Conservation (phyloP, 2,888 invertebrate species). For the Amblyjoppa proteus region DNA sequence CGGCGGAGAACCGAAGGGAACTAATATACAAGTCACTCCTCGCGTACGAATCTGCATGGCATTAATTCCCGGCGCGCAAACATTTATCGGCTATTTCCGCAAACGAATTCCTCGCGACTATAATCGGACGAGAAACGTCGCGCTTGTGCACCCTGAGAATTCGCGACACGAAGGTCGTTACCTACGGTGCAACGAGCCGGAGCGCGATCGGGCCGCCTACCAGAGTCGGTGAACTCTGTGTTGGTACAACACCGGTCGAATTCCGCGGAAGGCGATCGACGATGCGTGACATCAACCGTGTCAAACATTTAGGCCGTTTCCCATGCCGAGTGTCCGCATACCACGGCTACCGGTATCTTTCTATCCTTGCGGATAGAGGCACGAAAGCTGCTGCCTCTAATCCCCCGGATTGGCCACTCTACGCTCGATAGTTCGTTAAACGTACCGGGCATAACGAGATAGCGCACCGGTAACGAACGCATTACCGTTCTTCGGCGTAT, state of each 20-base stretch:
- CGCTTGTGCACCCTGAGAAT: conserved; percentile 60
- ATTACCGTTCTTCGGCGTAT: neutral
- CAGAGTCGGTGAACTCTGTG: conserved; percentile 20
- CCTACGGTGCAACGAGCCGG: conserved; percentile 42
- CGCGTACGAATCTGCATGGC: neutral
- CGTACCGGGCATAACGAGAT: neutral
- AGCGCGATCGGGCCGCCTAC: conserved; percentile 44
- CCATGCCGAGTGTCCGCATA: conserved; percentile 71
- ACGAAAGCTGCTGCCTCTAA: conserved; percentile 1
- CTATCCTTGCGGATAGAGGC: conserved; percentile 17
- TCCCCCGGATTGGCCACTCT: conserved; percentile 1
- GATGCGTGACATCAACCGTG: conserved; percentile 67
- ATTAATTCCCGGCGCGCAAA: neutral
- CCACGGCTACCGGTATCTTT: conserved; percentile 67
- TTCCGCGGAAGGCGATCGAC: conserved; percentile 65
- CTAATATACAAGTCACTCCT: conserved; percentile 10
- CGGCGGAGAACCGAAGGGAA: neutral
- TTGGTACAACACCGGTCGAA: conserved; percentile 58
- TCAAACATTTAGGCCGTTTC: conserved; percentile 75
- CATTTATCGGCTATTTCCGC: conserved; percentile 52
- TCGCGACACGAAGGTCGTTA: conserved; percentile 58
- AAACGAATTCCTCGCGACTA: conserved; percentile 28
- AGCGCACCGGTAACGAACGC: neutral
- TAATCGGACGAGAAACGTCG: conserved; percentile 45
- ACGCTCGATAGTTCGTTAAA: neutral